A percentile compares a stretch with the other conserved stretches of the same genome.
phyloP scores from a whole-genome alignment of 2,797 vertebrate species.

The Myiotriccus ornatus region DNA sequence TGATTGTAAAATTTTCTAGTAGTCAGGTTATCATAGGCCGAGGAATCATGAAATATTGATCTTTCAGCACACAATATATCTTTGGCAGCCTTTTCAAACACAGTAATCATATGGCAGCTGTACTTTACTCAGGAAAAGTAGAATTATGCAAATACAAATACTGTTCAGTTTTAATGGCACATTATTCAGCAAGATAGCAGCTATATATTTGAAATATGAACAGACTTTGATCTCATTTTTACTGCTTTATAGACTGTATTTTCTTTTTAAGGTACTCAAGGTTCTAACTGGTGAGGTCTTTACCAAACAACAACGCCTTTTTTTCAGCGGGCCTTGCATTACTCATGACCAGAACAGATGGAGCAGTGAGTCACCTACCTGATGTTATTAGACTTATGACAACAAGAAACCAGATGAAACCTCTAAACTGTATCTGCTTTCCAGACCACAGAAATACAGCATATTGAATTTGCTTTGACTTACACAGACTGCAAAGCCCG shows the following conservation, averaged over 20 bases:
- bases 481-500: slow-evolving; percentile 32
- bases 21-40: neutral
- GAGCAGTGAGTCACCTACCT: slow-evolving; percentile 28
- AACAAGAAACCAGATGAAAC: neutral
- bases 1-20: neutral
- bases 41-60: neutral
- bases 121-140: neutral
- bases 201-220: neutral
- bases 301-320: neutral
- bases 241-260: neutral
- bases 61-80: neutral
- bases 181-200: neutral
- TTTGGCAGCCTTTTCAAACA: neutral
- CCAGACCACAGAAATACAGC: neutral
- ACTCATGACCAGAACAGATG: neutral
- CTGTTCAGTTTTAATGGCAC: neutral
- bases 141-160: neutral
- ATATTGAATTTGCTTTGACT: neutral
- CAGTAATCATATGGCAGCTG: neutral
- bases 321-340: neutral
- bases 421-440: neutral
- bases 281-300: neutral
- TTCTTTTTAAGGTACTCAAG: neutral
- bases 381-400: neutral
- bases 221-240: neutral